A percentile compares a stretch with the other conserved stretches of the same genome.
Conservation (phyloP, 1,140 invertebrate genomes). For the Formica exsecta region DNA sequence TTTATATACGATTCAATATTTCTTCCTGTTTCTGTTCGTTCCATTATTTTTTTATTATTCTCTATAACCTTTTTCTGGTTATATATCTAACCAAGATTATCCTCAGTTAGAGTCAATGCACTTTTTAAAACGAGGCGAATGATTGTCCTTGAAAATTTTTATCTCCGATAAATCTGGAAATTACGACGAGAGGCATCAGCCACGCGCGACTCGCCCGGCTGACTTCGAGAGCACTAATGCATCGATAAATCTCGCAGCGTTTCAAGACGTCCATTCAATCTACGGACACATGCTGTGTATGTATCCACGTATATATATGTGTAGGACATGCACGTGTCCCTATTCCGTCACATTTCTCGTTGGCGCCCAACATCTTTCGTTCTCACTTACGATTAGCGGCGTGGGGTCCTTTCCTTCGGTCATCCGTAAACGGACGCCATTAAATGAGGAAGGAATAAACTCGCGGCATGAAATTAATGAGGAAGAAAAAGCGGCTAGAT, state of each 20-base stretch:
- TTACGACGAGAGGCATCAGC: constrained; percentile 32
- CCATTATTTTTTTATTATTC: background rate
- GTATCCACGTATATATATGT: background rate
- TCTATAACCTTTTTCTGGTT: background rate
- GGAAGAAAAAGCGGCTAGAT: constrained; percentile 38
- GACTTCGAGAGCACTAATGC: constrained; percentile 65
- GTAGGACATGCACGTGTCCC: constrained; percentile 42
- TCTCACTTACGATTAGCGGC: constrained; percentile 20
- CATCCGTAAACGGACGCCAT: background rate
- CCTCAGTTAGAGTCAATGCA: background rate
- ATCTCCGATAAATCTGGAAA: constrained; percentile 50
- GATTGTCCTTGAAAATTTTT: constrained; percentile 28
- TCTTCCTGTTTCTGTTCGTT: background rate
- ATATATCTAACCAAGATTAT: background rate
- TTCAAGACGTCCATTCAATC: constrained; percentile 55
- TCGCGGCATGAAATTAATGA: constrained; percentile 48
- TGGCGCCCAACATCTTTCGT: constrained; percentile 32
- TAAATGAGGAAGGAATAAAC: constrained; percentile 23
- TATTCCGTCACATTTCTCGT: constrained; percentile 52
- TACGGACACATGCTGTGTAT: constrained; percentile 27
- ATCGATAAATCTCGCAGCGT: constrained; percentile 70
- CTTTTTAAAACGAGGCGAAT: background rate
- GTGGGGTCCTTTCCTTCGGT: background rate
- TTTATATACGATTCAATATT: background rate
- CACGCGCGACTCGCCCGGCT: constrained; percentile 28